These are phyloP conservation scores for Drosophila trapezifrons DNA, from an alignment of 1,140 invertebrate species.

Conservation along the genomic window DNA sequence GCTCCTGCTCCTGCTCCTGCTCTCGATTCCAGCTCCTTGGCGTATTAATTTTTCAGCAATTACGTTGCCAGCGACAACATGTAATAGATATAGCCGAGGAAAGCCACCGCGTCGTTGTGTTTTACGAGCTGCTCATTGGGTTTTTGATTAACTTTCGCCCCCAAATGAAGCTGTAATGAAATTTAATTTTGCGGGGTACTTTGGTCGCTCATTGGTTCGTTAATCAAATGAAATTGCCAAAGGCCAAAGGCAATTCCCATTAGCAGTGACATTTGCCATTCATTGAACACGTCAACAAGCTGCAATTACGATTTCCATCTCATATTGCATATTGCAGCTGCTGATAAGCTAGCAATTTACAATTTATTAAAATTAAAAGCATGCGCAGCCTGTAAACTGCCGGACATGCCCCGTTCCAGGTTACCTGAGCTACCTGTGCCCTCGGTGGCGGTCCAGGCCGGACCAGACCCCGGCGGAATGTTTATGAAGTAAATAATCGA, in stretches of 20 bases:
- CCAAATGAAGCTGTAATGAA: constrained; percentile 80
- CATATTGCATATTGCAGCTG: constrained; percentile 19
- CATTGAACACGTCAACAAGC: constrained; percentile 37
- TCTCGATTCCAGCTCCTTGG: constrained; percentile 36
- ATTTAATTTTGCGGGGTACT: constrained; percentile 79
- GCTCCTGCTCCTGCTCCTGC: constrained; percentile 8
- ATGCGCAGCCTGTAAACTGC: constrained; percentile 49
- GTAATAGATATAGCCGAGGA: constrained; percentile 61
- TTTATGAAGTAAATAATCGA: constrained; percentile 83
- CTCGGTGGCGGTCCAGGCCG: not conserved
- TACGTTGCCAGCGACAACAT: constrained; percentile 75
- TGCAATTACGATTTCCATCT: not conserved
- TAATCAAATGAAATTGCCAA: constrained; percentile 66
- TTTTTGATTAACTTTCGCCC: constrained; percentile 79
- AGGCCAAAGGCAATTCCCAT: constrained; percentile 28
- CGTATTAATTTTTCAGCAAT: constrained; percentile 81
- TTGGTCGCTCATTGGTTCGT: constrained; percentile 57
- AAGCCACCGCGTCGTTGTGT: constrained; percentile 41
- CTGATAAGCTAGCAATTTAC: constrained; percentile 49
- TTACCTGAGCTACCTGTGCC: not conserved
- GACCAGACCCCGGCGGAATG: constrained; percentile 39
- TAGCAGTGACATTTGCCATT: constrained; percentile 57
- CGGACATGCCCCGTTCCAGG: constrained; percentile 9
- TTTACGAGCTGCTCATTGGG: constrained; percentile 79
- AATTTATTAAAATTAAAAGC: constrained; percentile 78